Conservation (phyloP, 2,797 vertebrate species). For the Danionella dracula region DNA sequence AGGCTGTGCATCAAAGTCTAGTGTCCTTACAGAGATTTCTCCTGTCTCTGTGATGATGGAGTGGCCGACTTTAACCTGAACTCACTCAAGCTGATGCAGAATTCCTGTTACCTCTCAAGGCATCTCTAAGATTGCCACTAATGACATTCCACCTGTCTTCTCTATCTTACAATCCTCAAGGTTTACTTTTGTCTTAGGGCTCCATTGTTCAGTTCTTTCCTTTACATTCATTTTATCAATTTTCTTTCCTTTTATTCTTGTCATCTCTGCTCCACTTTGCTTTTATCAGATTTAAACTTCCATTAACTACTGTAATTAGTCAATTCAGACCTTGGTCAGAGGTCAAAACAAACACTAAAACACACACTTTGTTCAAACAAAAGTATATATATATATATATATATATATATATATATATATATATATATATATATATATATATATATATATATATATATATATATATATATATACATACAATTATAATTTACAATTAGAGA, state of each 20-base stretch:
- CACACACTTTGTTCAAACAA: no score
- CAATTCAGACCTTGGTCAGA: no score
- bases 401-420: no score
- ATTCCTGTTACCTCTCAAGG: constrained; percentile 9
- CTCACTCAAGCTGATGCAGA: constrained; percentile 28
- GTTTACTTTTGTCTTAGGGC: constrained; percentile 21
- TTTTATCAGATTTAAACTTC: neutral
- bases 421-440: no score
- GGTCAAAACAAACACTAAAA: no score
- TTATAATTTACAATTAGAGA: no score
- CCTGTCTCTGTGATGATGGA: constrained; percentile 27
- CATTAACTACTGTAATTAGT: no score
- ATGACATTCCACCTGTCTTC: constrained; percentile 17
- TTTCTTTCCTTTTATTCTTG: neutral
- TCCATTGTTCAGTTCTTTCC: constrained; percentile 20
- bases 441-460: no score
- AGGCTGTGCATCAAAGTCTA: constrained; percentile 28
- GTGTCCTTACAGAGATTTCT: constrained; percentile 37
- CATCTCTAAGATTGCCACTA: constrained; percentile 26
- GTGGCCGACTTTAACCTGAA: constrained; percentile 31
- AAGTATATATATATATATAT: no score
- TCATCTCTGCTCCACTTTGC: neutral
- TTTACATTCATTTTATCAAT: constrained; percentile 7
- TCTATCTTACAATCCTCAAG: constrained; percentile 20
- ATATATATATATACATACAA: no score